phyloP scores from a whole-genome alignment of 2,113 vertebrate genomes.

The Corydoras maculifer region DNA sequence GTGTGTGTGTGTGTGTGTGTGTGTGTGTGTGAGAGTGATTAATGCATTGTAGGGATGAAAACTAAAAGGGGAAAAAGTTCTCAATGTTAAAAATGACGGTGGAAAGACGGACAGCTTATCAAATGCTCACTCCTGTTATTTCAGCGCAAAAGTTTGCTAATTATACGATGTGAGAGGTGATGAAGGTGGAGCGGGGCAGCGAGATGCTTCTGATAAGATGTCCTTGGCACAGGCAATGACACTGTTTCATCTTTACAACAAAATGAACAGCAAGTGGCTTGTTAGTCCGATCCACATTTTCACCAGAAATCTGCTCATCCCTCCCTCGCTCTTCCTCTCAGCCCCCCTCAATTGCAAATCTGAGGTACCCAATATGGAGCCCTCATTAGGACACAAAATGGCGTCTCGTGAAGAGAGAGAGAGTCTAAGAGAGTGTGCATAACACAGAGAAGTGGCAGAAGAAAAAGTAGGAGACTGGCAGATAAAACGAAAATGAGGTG shows the following conservation, averaged over 20 bases:
- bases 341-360: conserved; percentile 19
- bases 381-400: conserved; percentile 53
- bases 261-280: not conserved
- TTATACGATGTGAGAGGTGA: conserved; percentile 51
- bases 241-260: not conserved
- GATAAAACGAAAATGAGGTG: conserved; percentile 5
- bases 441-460: conserved; percentile 18
- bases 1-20: not conserved
- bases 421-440: conserved; percentile 3
- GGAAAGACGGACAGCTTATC: not conserved
- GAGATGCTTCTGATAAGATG: not conserved
- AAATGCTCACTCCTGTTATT: not conserved
- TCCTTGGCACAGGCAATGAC: not conserved
- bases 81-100: not conserved
- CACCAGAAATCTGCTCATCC: conserved; percentile 35
- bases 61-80: not conserved
- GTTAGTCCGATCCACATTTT: conserved; percentile 27
- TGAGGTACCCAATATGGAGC: conserved; percentile 24
- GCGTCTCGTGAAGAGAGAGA: conserved; percentile 20
- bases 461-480: conserved; percentile 24
- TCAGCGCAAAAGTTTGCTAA: conserved; percentile 44
- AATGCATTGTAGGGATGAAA: not conserved
- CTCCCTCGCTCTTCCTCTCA: conserved; percentile 41
- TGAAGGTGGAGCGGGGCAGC: conserved; percentile 30
- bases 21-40: not conserved